Evolutionary conservation across 1,140 invertebrate species (phyloP), one percentile per base, ranked within the genome.

Genomic region (Cydia amplana): DNA sequence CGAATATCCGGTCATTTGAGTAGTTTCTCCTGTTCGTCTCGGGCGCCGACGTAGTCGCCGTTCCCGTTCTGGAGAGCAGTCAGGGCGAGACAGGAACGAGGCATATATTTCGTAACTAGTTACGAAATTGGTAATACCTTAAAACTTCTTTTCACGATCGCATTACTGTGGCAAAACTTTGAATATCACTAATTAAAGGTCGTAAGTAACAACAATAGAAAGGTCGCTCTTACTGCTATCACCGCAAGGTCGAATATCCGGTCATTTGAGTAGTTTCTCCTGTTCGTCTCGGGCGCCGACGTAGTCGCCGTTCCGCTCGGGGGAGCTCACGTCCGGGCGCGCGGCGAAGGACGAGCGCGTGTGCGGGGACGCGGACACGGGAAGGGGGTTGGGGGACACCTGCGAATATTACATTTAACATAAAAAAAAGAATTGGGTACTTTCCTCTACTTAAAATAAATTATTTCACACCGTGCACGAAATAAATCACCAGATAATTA

Each of bases 381-480:
- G 85, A 7, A 78, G 43, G 1, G 87, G 90, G 75, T 91, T 85
- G 0, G 90, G 90, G 5, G 90, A 91, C 4, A 91, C 87, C 89
- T 91, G 82, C 2, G 4, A 0, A 1, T 10, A 4, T 32, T 32
- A 32, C n/a, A n/a, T n/a, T n/a, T n/a, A n/a, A n/a, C n/a, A n/a
- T n/a, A n/a, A n/a, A n/a, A n/a, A n/a, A n/a, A n/a, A n/a, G n/a
- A n/a, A n/a, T n/a, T n/a, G n/a, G n/a, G n/a, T n/a, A n/a, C n/a
- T n/a, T n/a, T n/a, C n/a, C n/a, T n/a, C n/a, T n/a, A n/a, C n/a
- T n/a, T n/a, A n/a, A n/a, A n/a, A n/a, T n/a, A n/a, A n/a, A n/a
- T n/a, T n/a, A n/a, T n/a, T n/a, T n/a, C n/a, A n/a, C n/a, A n/a
- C n/a, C n/a, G n/a, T n/a, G n/a, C n/a, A n/a, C n/a, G n/a, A n/a